phyloP scores from a whole-genome alignment of 2,797 vertebrate species.

The Cossypha polioptera region DNA sequence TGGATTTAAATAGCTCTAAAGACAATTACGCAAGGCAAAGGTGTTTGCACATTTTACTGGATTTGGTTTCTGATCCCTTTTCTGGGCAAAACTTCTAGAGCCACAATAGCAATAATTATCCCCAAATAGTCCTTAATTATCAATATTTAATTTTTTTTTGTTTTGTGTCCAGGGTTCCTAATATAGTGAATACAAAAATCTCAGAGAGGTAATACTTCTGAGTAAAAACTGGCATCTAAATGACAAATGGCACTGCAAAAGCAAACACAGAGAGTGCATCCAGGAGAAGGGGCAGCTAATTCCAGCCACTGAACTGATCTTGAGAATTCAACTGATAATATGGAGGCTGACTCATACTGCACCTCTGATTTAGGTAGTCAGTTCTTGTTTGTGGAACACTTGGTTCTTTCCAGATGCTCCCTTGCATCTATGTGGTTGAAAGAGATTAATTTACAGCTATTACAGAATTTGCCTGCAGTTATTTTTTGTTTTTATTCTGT shows the following conservation, averaged over 20 bases:
- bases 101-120: not conserved
- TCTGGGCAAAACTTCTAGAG: not conserved
- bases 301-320: not conserved
- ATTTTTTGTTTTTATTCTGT: not conserved
- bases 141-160: not conserved
- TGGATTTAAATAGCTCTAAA: not conserved
- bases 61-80: not conserved
- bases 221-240: not conserved
- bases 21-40: not conserved
- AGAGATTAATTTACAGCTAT: not conserved
- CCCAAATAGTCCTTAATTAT: not conserved
- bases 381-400: not conserved
- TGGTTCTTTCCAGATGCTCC: not conserved
- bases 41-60: not conserved
- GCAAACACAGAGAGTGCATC: not conserved
- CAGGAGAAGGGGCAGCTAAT: not conserved
- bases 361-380: not conserved
- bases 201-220: not conserved
- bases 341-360: not conserved
- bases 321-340: not conserved
- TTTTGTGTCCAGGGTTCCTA: not conserved
- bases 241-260: not conserved
- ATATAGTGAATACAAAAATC: not conserved
- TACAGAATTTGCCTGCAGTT: not conserved
- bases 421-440: not conserved